Evolutionary conservation across 2,797 vertebrate genomes (phyloP).

Genomic region (Falco berigora): DNA sequence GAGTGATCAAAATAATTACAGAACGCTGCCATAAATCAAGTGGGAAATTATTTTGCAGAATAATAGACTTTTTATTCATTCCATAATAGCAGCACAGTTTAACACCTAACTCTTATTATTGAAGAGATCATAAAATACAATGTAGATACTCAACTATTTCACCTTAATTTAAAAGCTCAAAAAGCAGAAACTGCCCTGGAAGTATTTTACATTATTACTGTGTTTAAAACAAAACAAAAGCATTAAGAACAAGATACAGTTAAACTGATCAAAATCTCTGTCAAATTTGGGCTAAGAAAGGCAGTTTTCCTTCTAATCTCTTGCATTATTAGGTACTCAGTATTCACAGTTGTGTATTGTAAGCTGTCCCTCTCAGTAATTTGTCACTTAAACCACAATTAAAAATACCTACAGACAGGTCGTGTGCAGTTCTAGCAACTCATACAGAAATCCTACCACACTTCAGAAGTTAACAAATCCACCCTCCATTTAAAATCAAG

Average conservation of each 20-base stretch:
- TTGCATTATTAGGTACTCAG: not conserved
- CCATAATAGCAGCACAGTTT: not conserved
- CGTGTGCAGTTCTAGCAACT: not conserved
- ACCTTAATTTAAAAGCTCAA: not conserved
- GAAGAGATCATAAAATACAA: not conserved
- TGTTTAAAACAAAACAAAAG: not conserved
- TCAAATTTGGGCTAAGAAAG: not conserved
- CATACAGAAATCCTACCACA: not conserved
- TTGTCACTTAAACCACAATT: not conserved
- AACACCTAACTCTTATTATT: not conserved
- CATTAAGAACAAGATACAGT: not conserved
- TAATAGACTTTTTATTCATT: not conserved
- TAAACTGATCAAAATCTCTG: not conserved
- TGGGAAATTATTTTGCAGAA: not conserved
- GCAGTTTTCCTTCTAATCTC: not conserved
- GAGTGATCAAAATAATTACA: conserved; percentile 31
- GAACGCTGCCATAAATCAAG: not conserved
- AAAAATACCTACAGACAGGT: not conserved
- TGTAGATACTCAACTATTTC: not conserved
- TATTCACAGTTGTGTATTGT: not conserved
- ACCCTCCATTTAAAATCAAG: not conserved
- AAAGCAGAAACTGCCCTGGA: not conserved
- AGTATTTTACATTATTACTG: not conserved
- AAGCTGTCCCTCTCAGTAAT: not conserved
- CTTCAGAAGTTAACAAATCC: not conserved